Evolutionary conservation across 2,797 vertebrate genomes (phyloP).

Genomic region (Gouania willdenowi): DNA sequence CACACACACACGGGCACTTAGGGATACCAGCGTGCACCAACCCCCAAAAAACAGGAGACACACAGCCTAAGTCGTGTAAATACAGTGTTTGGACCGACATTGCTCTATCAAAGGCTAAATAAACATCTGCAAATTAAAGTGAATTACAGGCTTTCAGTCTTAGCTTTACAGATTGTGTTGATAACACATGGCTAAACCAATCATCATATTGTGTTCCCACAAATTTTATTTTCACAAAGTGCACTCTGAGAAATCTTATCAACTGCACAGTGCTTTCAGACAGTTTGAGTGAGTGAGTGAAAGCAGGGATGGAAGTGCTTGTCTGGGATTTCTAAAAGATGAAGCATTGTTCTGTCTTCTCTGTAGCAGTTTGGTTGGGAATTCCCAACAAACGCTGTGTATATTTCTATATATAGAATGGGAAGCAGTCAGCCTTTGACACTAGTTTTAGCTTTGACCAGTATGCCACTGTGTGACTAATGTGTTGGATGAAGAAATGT

Average conservation of each 20-base stretch:
- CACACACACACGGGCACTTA: constrained; percentile 11
- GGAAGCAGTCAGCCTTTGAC: constrained; percentile 6
- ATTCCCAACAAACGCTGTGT: constrained; percentile 34
- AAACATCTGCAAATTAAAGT: constrained; percentile 62
- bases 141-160: constrained; percentile 36
- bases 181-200: constrained; percentile 69
- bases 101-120: constrained; percentile 67
- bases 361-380: constrained; percentile 33
- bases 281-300: constrained; percentile 14
- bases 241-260: constrained; percentile 44
- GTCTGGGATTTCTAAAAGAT: constrained; percentile 23
- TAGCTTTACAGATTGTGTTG: constrained; percentile 52
- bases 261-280: constrained; percentile 8
- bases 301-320: constrained; percentile 15
- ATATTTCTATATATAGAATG: constrained; percentile 18
- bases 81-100: constrained; percentile 55
- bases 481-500: too few species aligned
- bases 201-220: constrained; percentile 53
- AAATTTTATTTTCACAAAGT: constrained; percentile 54
- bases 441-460: too few species aligned
- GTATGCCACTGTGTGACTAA: too few species aligned
- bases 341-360: constrained; percentile 32
- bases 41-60: constrained; percentile 35
- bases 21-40: constrained; percentile 15
- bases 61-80: constrained; percentile 56